A percentile compares a stretch with the other conserved stretches of the same genome.
phyloP scores from a whole-genome alignment of 2,113 vertebrate genomes.

The Platichthys flesus region DNA sequence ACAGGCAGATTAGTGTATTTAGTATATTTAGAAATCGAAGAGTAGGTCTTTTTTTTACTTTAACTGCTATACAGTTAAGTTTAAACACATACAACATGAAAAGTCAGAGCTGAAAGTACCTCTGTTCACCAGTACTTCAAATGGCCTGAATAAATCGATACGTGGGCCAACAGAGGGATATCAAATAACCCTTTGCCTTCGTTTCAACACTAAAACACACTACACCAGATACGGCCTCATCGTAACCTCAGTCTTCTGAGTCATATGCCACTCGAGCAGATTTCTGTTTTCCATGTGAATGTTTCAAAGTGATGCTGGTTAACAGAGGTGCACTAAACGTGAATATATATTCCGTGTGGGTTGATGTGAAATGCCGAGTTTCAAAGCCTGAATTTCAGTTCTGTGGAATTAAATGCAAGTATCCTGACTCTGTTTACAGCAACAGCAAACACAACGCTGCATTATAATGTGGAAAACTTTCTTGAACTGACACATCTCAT shows the following conservation, averaged over 20 bases:
- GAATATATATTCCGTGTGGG: conserved; percentile 39
- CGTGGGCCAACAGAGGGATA: no score
- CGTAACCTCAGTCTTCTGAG: conserved; percentile 4
- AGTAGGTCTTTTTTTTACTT: no score
- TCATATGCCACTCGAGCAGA: conserved; percentile 27
- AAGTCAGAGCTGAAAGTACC: neutral
- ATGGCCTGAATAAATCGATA: neutral
- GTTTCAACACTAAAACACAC: no score
- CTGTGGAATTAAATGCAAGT: conserved; percentile 18
- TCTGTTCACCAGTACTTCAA: neutral
- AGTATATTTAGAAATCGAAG: no score
- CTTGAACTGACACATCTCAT: no score
- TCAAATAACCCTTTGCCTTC: no score
- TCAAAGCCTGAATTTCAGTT: neutral
- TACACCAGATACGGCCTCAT: neutral
- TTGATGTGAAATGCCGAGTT: conserved; percentile 26
- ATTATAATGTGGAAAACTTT: no score
- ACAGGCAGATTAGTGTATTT: no score
- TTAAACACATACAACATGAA: neutral
- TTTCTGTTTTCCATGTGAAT: neutral
- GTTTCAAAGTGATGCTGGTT: neutral
- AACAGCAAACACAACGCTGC: no score
- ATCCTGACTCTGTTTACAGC: no score
- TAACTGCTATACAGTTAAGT: no score
- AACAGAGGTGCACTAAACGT: neutral